Evolutionary conservation across 2,113 vertebrate species (phyloP), one percentile per base, ranked within the genome.

Genomic region (Apteryx owenii): DNA sequence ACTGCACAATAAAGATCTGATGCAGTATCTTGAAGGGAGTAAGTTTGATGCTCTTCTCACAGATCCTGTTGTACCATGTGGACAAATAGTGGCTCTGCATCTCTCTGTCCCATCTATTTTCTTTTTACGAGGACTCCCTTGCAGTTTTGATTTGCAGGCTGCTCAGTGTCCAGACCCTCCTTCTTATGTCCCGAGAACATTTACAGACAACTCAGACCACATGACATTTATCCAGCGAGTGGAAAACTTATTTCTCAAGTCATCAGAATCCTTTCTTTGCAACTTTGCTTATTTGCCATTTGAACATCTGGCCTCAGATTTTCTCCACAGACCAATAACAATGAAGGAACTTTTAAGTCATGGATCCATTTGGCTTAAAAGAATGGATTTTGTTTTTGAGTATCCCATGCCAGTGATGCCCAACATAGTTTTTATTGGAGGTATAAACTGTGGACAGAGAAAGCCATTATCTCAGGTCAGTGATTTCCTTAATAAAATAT

Each of bases 31-130:
- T 69, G 69, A n/a, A 3, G 84, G 31, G 18, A 80, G 76, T 10
- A 69, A 77, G 25, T 99, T 99, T 3, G 96, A 99, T 1, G 31
- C 94, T 5, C 7, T 99, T 82, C 85, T 99, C 14, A 98, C 96
- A 0, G 99, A 99, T 92, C 99, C 99, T 18, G 97, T 99, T 77
- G 94, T 98, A 22, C 98, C 99, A 0, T 99, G 99, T 1, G 98
- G 99, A 22, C 40, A 99, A 36, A 97, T 99, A 17, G 83, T 99
- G 77, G 97, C 98, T 21, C 97, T 98, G 26, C 51, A 93, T 12
- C 97, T 99, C 81, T 97, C 93, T 1, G 86, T 99, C 46, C 98
- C 98, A 2, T 89, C 92, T 0, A 81, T 99, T 38, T 99, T 98
- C 95, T 98, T 99, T 84, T 81, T 98, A 62, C 73, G 93, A 4